Percentiles rank a stretch among this genome's conserved stretches.
Evolutionary conservation across 2,888 invertebrate genomes (phyloP).

Genomic region (Euproctis similis): DNA sequence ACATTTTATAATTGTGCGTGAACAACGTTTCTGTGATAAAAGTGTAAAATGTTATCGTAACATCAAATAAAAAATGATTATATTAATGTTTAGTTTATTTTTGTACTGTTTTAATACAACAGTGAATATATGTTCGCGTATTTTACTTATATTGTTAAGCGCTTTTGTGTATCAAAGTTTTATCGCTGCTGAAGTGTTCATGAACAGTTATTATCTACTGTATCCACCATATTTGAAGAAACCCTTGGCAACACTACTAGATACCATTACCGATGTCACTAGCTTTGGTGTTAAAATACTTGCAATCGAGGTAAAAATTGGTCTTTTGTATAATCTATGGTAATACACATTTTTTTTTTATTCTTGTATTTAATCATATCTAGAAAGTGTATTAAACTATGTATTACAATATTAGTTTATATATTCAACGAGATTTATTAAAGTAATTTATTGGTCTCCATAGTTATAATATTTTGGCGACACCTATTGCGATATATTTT

Average conservation of each 20-base stretch:
- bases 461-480: too few relatives aligned
- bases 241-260: conserved; percentile 25
- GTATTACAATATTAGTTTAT: too few relatives aligned
- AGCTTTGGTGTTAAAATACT: conserved; percentile 25
- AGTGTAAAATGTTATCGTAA: conserved; percentile 8
- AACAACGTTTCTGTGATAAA: conserved; percentile 6
- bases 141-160: conserved; percentile 48
- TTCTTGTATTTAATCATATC: too few relatives aligned
- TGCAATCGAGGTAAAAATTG: conserved; percentile 45
- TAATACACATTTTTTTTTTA: too few relatives aligned
- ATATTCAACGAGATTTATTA: too few relatives aligned
- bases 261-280: conserved; percentile 18
- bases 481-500: too few relatives aligned
- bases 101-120: conserved; percentile 41
- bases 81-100: conserved; percentile 26
- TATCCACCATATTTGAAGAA: conserved; percentile 53
- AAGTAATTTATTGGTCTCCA: too few relatives aligned
- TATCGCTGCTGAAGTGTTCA: conserved; percentile 53
- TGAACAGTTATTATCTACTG: conserved; percentile 51
- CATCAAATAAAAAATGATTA: conserved; percentile 38
- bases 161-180: conserved; percentile 56
- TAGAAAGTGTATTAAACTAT: too few relatives aligned
- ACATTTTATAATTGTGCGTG: conserved; percentile 1
- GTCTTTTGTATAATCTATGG: not conserved
- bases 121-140: conserved; percentile 43